Base-by-base conservation (phyloP, 2,888 invertebrate species). In the Cephonodes hylas region DNA sequence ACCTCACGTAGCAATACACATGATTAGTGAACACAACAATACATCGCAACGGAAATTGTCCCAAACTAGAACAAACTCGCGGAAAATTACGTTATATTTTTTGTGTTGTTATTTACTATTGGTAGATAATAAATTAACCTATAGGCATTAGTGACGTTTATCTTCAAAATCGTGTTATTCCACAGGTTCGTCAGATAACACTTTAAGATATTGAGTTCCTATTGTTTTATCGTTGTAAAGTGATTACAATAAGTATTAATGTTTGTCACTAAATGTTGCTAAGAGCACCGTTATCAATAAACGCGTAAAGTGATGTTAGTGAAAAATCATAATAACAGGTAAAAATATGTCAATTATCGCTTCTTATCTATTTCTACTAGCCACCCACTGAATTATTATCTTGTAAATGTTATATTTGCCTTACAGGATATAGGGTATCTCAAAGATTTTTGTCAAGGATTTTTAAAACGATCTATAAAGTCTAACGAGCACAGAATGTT, bases 31-130 rank as follows among this genome's bases (percentile, higher is more conserved):
- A 31, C 18, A n/a, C 4, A 18, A n/a, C 27, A 7, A 53, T 31
- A 31, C 31, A 27, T 31, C 27, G 2, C 38, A 48, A 42, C 23
- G 53, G 48, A 60, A 60, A 53, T 48, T 5, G 42, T 42, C 7
- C 8, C 22, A 20, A 60, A 60, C 53, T 60, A 27, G 60, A 27
- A 42, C 60, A 58, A 15, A 53, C 18, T 5, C 25, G 48, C 25
- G 60, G 60, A 60, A 48, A 60, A 60, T 53, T 46, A 53, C 60
- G 7, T 23, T 53, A 34, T 46, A 59, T 59, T 45, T 15, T 25
- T 60, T 48, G 42, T 60, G 48, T 60, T 60, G 53, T 53, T 60
- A 53, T 60, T 60, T 48, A 48, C 23, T 60, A 48, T 27, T 60
- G 42, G 42, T 42, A 60, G 20, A 27, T 31, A 45, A 25, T 4